Evolutionary conservation across 2,888 invertebrate species (phyloP), one percentile per base, ranked within the genome.

Genomic region (Rhodophaea formosa): DNA sequence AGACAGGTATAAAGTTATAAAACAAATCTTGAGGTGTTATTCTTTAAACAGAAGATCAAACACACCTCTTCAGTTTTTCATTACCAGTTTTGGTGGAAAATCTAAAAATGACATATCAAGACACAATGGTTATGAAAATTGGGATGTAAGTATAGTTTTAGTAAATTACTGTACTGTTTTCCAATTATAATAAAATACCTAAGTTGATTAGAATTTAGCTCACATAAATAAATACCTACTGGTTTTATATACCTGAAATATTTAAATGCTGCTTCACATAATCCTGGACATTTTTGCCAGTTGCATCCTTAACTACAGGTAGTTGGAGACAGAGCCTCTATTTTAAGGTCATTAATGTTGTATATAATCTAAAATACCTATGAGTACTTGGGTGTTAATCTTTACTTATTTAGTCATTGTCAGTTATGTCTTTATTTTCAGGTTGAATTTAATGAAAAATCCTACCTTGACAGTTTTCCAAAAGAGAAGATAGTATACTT

Each of bases 21-120:
- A 98, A 81, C 99, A 99, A 88, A 93, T 98, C 67, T 92, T 97
- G 64, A 93, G 97, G 56, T 96, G 98, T 72, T 99, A 99, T 77
- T 96, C 98, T 8, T 93, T 96, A 59, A 99, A 99, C 79, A 92
- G 99, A 70, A 91, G 98, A 72, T 94, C 96, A 2, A 77, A 86
- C 14, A 93, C 94, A 59, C 98, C 98, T 0, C 84, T 97, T 71
- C 95, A 97, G 77, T 93, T 98, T 65, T 94, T 97, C 76, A 92
- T 98, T 43, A 96, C 96, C 1, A 96, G 95, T 81, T 95, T 98
- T 60, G 86, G 92, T 39, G 97, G 96, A 1, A 93, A 93, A 73
- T 94, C 95, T 3, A 94, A 95, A 78, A 89, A 92, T 62, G 94
- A 95, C 68, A 94, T 98, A 87, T 93, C 94, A 44, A 94, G 95